These are phyloP conservation scores for Sphenodon punctatus DNA, from an alignment of 2,797 vertebrate genomes.

Conservation along the genomic window DNA sequence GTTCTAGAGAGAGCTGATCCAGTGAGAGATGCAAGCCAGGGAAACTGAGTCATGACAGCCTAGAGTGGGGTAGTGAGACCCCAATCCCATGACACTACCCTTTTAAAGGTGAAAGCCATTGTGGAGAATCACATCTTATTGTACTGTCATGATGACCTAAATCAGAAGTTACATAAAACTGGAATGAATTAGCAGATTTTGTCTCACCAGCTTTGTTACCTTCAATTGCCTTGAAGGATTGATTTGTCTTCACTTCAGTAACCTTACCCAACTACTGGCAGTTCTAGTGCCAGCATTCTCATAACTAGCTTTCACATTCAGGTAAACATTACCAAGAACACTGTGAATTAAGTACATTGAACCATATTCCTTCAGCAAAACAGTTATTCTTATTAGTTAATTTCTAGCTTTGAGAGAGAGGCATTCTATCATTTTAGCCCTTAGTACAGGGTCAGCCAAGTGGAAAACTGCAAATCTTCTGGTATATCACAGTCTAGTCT, in stretches of 20 bases:
- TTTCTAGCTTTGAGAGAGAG: too few species aligned
- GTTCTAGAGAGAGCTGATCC: too few species aligned
- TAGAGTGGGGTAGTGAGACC: too few species aligned
- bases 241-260: constrained; percentile 42
- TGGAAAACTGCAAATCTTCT: too few species aligned
- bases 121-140: not conserved
- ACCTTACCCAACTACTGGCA: constrained; percentile 48
- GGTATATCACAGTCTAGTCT: too few species aligned
- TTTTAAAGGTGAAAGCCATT: too few species aligned
- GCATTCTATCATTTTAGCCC: too few species aligned
- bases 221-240: constrained; percentile 50
- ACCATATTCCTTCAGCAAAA: not conserved
- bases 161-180: constrained; percentile 45
- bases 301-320: constrained; percentile 30
- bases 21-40: too few species aligned
- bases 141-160: constrained; percentile 34
- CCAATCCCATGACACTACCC: too few species aligned
- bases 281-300: constrained; percentile 53
- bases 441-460: too few species aligned
- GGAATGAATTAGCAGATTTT: constrained; percentile 43
- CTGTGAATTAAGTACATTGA: constrained; percentile 6
- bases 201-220: constrained; percentile 43
- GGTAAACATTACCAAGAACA: not conserved
- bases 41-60: too few species aligned
- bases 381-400: not conserved